Evolutionary conservation across 2,888 invertebrate species (phyloP), one percentile per base, ranked within the genome.

Genomic region (Scelioninae gen. 2): DNA sequence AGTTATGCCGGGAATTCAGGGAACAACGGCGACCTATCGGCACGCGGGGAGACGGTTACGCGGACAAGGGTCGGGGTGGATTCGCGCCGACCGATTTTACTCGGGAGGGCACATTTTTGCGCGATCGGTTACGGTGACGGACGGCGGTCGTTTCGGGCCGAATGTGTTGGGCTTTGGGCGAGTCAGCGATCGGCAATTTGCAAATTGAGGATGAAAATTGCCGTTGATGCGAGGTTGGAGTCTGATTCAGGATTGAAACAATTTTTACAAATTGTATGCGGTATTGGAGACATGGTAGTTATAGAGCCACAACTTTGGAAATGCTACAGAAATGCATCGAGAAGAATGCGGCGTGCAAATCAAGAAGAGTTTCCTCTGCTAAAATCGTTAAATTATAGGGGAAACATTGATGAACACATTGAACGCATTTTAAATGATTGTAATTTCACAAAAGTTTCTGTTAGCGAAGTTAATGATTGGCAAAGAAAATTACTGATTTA

Each of bases 261-360:
- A 2, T 94, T 94, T 84, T 85, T 96, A 1, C 81, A 86, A 15
- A 89, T 88, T 53, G 83, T 92, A 4, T 89, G 90, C 68, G 77
- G 82, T 5, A 80, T 88, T 18, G 87, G 91, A 3, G 87, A 88
- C 39, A 87, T 90, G 55, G 85, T 95, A 7, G 88, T 95, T 15
- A 88, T 95, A 70, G 96, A 96, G 84, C 93, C 94, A 0, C 95
- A 96, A 81, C 92, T 92, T 1, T 96, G 95, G 95, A 92, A 92
- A 82, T 94, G 94, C 83, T 96, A 96, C 79, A 90, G 89, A 82
- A 90, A 89, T 71, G 95, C 95, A 0, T 90, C 92, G 39, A 90
- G 92, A 79, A 88, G 95, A 76, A 82, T 94, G 77, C 92, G 91
- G 79, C 89, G 90, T 76, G 87, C 89, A n/a, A 89, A 90, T 0